phyloP scores from a whole-genome alignment of 2,797 vertebrate genomes.

The Peromyscus eremicus region DNA sequence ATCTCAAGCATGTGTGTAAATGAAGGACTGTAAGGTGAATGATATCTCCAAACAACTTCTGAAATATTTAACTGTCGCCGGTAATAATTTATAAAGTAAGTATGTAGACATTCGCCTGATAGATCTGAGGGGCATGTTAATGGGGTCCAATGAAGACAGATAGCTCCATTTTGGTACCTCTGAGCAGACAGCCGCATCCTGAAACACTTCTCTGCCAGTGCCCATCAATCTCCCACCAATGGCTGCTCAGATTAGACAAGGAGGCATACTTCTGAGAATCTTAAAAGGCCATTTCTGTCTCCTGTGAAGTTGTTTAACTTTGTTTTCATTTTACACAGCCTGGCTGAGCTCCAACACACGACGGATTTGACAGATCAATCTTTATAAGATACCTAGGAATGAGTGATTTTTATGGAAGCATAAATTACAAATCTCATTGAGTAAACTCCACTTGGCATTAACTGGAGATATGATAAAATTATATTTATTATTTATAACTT shows the following conservation, averaged over 20 bases:
- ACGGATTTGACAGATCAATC: constrained; percentile 71
- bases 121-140: constrained; percentile 89
- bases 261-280: constrained; percentile 86
- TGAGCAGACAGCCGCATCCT: constrained; percentile 81
- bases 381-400: constrained; percentile 74
- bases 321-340: constrained; percentile 86
- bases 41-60: constrained; percentile 84
- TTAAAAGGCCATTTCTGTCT: constrained; percentile 87
- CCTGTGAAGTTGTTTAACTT: constrained; percentile 86
- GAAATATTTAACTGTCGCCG: constrained; percentile 85
- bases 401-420: constrained; percentile 71
- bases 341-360: constrained; percentile 72
- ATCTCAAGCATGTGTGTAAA: constrained; percentile 54
- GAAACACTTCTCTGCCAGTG: constrained; percentile 87
- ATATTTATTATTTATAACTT: constrained; percentile 56
- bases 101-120: constrained; percentile 85
- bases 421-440: constrained; percentile 75
- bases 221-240: constrained; percentile 88
- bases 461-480: constrained; percentile 8
- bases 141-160: constrained; percentile 89
- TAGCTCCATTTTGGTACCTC: constrained; percentile 86
- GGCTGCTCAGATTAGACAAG: constrained; percentile 85
- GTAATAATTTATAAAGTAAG: constrained; percentile 87
- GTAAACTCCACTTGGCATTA: constrained; percentile 55
- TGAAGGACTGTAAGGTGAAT: constrained; percentile 72